Evolutionary conservation across 2,797 vertebrate species (phyloP).

Genomic region (Apodemus agrarius): DNA sequence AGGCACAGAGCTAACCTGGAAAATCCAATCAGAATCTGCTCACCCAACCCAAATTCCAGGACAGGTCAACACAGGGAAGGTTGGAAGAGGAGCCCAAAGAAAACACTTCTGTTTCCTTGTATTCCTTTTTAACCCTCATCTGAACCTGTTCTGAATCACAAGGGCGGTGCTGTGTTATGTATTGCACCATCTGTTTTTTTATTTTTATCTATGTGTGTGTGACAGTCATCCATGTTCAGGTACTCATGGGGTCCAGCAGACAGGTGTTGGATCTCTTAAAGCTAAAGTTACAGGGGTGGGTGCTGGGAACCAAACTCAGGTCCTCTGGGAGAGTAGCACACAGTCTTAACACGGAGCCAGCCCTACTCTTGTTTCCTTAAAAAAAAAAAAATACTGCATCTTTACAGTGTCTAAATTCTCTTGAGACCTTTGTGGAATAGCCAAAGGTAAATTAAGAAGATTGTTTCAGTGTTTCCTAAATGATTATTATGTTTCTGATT

Average conservation of each 20-base stretch:
- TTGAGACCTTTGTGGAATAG: constrained; percentile 23
- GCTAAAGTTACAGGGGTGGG: background rate
- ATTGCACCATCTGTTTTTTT: background rate
- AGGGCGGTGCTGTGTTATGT: background rate
- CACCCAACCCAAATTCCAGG: constrained; percentile 90
- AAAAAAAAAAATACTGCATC: background rate
- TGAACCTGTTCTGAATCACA: background rate
- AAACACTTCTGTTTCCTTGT: constrained; percentile 45
- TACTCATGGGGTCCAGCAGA: background rate
- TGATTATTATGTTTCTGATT: background rate
- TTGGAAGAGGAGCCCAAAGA: constrained; percentile 9
- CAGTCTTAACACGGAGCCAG: background rate
- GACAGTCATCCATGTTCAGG: background rate
- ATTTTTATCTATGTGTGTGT: background rate
- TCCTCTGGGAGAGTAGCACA: background rate
- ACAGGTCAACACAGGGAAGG: constrained; percentile 87
- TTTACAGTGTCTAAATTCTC: background rate
- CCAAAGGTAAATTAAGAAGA: constrained; percentile 49
- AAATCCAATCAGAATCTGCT: constrained; percentile 84
- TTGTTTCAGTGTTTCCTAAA: constrained; percentile 36
- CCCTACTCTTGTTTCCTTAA: background rate
- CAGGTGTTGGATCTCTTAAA: background rate
- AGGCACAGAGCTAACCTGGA: constrained; percentile 93
- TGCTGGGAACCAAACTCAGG: background rate
- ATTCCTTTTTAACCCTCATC: background rate